A percentile compares a stretch with the other conserved stretches of the same genome.
Conservation (phyloP, 2,888 invertebrate species). For the Lithophane leautieri region DNA sequence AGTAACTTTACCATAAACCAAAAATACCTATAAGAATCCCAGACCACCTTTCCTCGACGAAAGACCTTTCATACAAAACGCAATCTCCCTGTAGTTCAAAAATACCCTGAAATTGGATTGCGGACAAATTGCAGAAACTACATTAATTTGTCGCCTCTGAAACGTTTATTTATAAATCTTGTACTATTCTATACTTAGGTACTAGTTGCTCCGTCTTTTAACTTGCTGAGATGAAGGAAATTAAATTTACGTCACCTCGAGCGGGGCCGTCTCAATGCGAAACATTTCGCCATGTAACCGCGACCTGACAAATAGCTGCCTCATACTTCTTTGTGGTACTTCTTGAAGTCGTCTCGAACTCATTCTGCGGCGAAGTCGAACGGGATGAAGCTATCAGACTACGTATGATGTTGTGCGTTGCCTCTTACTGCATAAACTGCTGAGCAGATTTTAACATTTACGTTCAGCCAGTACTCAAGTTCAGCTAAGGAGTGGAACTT, state of each 20-base stretch:
- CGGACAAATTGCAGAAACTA: slow-evolving; percentile 28
- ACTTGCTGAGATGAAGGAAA: slow-evolving; percentile 54
- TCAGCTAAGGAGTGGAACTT: too few relatives aligned
- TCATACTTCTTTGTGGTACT: slow-evolving; percentile 34
- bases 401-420: too few relatives aligned
- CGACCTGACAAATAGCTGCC: slow-evolving; percentile 37
- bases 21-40: not conserved
- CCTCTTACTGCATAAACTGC: not conserved
- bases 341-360: slow-evolving; percentile 30
- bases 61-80: not conserved
- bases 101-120: slow-evolving; percentile 6
- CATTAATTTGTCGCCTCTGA: slow-evolving; percentile 41
- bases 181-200: slow-evolving; percentile 12
- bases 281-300: slow-evolving; percentile 50
- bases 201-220: slow-evolving; percentile 42
- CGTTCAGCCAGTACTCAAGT: too few relatives aligned
- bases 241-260: slow-evolving; percentile 56
- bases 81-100: not conserved
- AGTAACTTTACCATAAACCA: not conserved
- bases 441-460: not conserved
- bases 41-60: not conserved
- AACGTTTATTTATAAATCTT: slow-evolving; percentile 30
- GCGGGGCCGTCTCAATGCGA: slow-evolving; percentile 42
- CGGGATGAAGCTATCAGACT: not conserved
- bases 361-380: not conserved